Conservation (phyloP, 2,797 vertebrate species). For the Podargus strigoides region DNA sequence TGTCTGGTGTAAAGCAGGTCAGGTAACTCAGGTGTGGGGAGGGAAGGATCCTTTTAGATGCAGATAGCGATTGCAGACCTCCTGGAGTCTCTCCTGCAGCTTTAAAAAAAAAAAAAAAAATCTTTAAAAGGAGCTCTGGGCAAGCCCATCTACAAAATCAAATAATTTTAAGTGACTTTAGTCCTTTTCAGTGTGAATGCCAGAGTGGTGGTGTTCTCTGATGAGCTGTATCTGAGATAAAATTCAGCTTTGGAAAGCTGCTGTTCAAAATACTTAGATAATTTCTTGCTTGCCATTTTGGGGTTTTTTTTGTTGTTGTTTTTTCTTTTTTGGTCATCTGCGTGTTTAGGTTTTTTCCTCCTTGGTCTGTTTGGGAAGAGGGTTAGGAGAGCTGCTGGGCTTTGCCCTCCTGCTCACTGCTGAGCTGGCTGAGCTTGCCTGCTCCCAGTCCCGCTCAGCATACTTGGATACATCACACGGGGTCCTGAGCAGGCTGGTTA, state of each 20-base stretch:
- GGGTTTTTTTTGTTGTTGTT: no score
- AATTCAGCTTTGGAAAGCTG: neutral
- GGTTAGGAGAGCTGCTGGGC: neutral
- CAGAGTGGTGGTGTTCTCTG: neutral
- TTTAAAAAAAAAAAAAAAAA: neutral
- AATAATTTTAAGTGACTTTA: neutral
- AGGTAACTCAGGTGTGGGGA: neutral
- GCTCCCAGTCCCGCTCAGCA: neutral
- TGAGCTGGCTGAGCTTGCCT: no score
- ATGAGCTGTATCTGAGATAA: neutral
- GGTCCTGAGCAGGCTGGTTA: neutral
- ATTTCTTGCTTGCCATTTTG: neutral
- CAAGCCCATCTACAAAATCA: neutral
- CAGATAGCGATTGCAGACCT: neutral
- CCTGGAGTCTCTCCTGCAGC: neutral
- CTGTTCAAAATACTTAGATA: neutral
- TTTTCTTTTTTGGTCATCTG: fast-evolving
- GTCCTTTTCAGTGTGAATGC: neutral
- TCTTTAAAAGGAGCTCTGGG: neutral
- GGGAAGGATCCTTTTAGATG: neutral
- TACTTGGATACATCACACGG: neutral
- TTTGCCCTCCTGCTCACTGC: neutral
- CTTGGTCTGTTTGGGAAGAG: neutral
- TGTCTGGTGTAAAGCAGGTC: neutral
- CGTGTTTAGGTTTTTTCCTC: neutral